Base-by-base conservation (phyloP, 2,113 vertebrate genomes). In the Clarias magur region DNA sequence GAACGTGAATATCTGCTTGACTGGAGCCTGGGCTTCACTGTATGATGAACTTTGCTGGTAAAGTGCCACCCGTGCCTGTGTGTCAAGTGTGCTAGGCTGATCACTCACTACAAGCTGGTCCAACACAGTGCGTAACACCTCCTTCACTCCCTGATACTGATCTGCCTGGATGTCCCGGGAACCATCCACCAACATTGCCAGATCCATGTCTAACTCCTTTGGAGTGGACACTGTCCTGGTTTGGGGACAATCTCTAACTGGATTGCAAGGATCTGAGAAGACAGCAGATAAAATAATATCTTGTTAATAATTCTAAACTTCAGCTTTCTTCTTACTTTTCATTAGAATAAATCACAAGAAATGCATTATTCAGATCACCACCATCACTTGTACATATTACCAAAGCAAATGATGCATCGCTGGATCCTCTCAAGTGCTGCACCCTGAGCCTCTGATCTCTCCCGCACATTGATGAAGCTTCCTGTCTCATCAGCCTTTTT, bases 391-490 rank as follows among this genome's bases (percentile, higher is more conserved):
- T 2, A 72, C 19, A 60, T 34, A 30, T 96, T 92, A 97, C 97
- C 96, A 21, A 95, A 96, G 89, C 97, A 97, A 90, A 98, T 90
- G 0, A 92, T 90, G 17, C 97, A 99, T 76, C 27, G 88, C 87
- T 84, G 91, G 70, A 95, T 85, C 80, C 38, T 93, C 78, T n/a
- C 87, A 63, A 95, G 89, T 78, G 60, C 8, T 95, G 93, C 0
- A 92, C 12, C 0, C 54, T 87, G 89, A 54, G 95, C 92, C n/a
- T 83, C 12, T 42, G 92, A 25, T 0, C 80, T 92, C 79, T 95
- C 92, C 95, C 96, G 92, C 56, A 94, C 53, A 9, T 89, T 86
- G 4, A 95, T 91, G 88, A 96, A 95, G 81, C 85, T 92, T 56
- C 91, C 81, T 0, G 92, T 94, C 91, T 96, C 94, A 27, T 96